Base-by-base conservation (phyloP, 2,113 vertebrate genomes). In the Psilopogon haemacephalus region DNA sequence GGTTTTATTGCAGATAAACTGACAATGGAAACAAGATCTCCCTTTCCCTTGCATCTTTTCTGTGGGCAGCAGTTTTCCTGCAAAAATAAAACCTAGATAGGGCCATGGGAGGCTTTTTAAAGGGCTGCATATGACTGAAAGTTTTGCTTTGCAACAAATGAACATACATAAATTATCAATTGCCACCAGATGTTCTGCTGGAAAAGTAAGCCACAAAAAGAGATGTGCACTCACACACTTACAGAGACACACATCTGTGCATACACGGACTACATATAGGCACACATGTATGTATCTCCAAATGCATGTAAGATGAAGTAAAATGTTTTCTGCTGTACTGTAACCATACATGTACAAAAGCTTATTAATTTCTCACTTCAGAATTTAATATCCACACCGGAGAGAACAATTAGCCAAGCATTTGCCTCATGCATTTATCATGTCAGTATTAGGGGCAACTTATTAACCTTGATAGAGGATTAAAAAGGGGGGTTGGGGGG, bases 1-100 rank as follows among this genome's bases (percentile, higher is more conserved):
- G 8, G 33, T 58, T 95, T 86, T 90, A 59, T 33, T 89, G 59
- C 32, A 69, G 64, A 33, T 42, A 92, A 92, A 87, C 40, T 90
- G 71, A 60, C 84, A 73, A 19, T 89, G 68, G 55, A 70, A 92
- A 82, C 32, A 52, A 82, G 9, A 14, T 89, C 55, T 85, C 6
- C 28, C 20, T 79, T 73, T 79, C 10, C 40, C 63, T 84, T 79
- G 35, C 28, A 92, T 67, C 33, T 20, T 88, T 86, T 55, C 63
- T 76, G 4, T 15, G 18, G 54, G 33, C 70, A 89, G 16, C 11
- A 65, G 1, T 68, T 72, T 85, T 12, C 28, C n/a, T 72, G 48
- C 24, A 44, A 73, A 56, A 62, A 52, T 19, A 32, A 58, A 11
- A 0, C 32, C 11, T 14, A 11, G 8, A 33, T 6, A 30, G 18